These are phyloP conservation scores for Clunio marinus DNA, from an alignment of 2,888 invertebrate genomes.

Conservation along the genomic window DNA sequence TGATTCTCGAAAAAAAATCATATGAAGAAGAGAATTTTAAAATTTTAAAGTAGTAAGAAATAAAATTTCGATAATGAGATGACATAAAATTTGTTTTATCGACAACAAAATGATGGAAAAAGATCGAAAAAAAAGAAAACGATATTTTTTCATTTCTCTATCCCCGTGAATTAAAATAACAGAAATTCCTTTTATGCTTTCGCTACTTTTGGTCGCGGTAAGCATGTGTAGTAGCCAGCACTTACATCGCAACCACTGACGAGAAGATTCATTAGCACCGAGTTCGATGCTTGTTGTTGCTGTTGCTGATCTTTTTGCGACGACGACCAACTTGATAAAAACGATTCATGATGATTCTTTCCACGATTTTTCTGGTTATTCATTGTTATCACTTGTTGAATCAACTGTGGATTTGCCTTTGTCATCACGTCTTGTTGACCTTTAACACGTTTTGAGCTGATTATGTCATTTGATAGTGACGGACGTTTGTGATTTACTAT, in stretches of 20 bases:
- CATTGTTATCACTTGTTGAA: slow-evolving; percentile 54
- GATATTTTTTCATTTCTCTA: background rate
- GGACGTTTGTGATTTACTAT: slow-evolving; percentile 42
- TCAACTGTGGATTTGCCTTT: slow-evolving; percentile 52
- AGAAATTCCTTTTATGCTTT: slow-evolving; percentile 46
- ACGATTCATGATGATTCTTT: slow-evolving; percentile 40
- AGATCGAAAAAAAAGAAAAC: too few species aligned
- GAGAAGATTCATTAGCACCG: slow-evolving; percentile 87
- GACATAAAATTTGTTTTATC: background rate
- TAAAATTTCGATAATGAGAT: background rate
- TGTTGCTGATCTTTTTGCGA: slow-evolving; percentile 42
- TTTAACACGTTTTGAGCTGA: slow-evolving; percentile 40
- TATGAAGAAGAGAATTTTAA: too few species aligned
- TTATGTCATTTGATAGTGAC: slow-evolving; percentile 40
- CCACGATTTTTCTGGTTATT: slow-evolving; percentile 47
- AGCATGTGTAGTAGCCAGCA: slow-evolving; percentile 85
- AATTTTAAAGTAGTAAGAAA: background rate
- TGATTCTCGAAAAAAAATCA: background rate
- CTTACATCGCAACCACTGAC: slow-evolving; percentile 93
- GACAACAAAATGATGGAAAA: slow-evolving; percentile 39
- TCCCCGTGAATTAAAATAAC: background rate
- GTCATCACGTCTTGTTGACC: background rate
- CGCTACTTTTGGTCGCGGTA: slow-evolving; percentile 58
- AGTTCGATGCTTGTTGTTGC: slow-evolving; percentile 50
- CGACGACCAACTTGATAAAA: slow-evolving; percentile 6